Evolutionary conservation across 2,797 vertebrate genomes (phyloP).

Genomic region (Meriones psammophilus): DNA sequence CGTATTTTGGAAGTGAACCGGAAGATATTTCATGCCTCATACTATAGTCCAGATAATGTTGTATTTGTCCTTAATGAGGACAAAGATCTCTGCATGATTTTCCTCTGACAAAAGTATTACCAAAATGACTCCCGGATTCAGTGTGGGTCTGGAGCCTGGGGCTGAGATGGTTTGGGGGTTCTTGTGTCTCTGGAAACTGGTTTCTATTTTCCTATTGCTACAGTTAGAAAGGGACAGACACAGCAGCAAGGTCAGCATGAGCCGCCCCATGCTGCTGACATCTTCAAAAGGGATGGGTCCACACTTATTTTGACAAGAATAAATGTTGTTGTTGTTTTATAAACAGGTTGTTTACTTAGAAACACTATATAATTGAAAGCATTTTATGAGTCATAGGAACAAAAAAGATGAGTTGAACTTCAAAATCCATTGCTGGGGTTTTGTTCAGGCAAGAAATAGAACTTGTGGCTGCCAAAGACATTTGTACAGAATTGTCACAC

Average conservation of each 20-base stretch:
- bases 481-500: slow-evolving; percentile 68
- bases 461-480: slow-evolving; percentile 69
- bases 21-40: not conserved
- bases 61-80: slow-evolving; percentile 65
- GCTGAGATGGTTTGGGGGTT: not conserved
- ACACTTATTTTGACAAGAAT: slow-evolving; percentile 36
- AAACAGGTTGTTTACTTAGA: slow-evolving; percentile 38
- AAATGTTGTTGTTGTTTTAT: slow-evolving; percentile 68
- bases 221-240: not conserved
- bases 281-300: not conserved
- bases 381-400: slow-evolving; percentile 65
- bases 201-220: not conserved
- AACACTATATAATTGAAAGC: slow-evolving; percentile 68
- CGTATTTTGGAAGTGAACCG: not conserved
- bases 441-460: slow-evolving; percentile 84
- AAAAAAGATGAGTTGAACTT: slow-evolving; percentile 77
- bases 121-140: slow-evolving; percentile 59
- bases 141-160: not conserved
- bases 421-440: slow-evolving; percentile 31
- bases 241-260: not conserved
- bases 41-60: not conserved
- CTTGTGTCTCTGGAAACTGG: not conserved
- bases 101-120: slow-evolving; percentile 71
- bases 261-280: not conserved
- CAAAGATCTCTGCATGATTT: slow-evolving; percentile 67